Percentiles rank a stretch among this genome's conserved stretches.
Conservation (phyloP, 2,888 invertebrate genomes). For the Anodontia alba region DNA sequence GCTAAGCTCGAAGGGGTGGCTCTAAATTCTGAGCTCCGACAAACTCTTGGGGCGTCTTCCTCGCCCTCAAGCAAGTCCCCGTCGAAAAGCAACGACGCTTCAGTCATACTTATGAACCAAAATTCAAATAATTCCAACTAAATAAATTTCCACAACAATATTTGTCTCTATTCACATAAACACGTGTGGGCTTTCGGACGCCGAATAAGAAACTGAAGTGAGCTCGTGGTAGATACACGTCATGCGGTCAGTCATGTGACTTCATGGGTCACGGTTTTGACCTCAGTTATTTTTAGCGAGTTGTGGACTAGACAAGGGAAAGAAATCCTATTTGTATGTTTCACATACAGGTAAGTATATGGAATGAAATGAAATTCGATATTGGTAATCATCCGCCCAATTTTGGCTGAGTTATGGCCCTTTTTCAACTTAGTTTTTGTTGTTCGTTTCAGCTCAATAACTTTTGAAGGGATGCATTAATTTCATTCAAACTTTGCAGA, state of each 20-base stretch:
- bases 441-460: no score
- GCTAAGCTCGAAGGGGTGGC: neutral
- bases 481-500: no score
- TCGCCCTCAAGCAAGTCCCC: neutral
- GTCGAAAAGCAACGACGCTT: neutral
- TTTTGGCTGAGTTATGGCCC: no score
- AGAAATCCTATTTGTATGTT: constrained; percentile 24
- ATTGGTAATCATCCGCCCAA: no score
- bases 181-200: neutral
- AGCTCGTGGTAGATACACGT: neutral
- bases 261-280: neutral
- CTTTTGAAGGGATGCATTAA: no score
- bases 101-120: neutral
- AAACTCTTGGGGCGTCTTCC: neutral
- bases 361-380: no score
- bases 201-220: neutral
- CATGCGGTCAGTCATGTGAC: neutral
- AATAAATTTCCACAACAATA: neutral
- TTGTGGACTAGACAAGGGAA: constrained; percentile 3
- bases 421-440: no score
- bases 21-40: neutral
- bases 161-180: neutral
- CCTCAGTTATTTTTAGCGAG: constrained; percentile 8
- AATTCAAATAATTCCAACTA: neutral
- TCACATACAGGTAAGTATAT: constrained; percentile 24